Evolutionary conservation across 2,113 vertebrate genomes (phyloP).

Genomic region (Podiceps cristatus): DNA sequence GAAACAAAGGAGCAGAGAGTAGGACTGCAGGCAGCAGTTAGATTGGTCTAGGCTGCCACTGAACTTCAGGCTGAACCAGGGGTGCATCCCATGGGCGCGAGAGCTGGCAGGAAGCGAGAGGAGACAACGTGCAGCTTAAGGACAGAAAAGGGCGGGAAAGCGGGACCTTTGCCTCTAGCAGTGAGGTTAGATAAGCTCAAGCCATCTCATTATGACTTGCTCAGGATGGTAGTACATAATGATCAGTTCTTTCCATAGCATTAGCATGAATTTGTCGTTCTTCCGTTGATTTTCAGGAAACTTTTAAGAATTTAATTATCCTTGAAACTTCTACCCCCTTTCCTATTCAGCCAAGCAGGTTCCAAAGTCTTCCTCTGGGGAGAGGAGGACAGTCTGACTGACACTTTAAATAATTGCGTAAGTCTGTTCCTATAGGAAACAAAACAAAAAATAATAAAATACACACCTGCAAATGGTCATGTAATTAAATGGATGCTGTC

Average conservation of each 20-base stretch:
- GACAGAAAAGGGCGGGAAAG: background rate
- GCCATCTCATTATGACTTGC: background rate
- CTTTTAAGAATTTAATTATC: background rate
- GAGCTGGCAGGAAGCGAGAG: background rate
- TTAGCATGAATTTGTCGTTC: background rate
- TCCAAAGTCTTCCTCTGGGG: background rate
- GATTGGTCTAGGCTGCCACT: background rate
- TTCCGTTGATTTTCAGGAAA: background rate
- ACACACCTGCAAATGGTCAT: background rate
- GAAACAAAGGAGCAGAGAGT: background rate
- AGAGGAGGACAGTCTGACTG: background rate
- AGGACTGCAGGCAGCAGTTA: background rate
- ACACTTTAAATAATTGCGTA: background rate
- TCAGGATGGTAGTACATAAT: background rate
- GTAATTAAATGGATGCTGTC: background rate
- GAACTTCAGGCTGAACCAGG: background rate
- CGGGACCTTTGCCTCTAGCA: fast-evolving
- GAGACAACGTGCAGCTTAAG: background rate
- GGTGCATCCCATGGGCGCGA: background rate
- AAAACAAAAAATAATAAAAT: background rate
- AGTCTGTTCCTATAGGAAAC: background rate
- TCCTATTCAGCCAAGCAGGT: background rate
- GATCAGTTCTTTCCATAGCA: background rate
- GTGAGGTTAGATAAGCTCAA: background rate
- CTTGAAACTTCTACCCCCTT: background rate